Percentiles rank a stretch among this genome's conserved stretches.
phyloP scores from a whole-genome alignment of 2,797 vertebrate species.

The Heliangelus exortis region DNA sequence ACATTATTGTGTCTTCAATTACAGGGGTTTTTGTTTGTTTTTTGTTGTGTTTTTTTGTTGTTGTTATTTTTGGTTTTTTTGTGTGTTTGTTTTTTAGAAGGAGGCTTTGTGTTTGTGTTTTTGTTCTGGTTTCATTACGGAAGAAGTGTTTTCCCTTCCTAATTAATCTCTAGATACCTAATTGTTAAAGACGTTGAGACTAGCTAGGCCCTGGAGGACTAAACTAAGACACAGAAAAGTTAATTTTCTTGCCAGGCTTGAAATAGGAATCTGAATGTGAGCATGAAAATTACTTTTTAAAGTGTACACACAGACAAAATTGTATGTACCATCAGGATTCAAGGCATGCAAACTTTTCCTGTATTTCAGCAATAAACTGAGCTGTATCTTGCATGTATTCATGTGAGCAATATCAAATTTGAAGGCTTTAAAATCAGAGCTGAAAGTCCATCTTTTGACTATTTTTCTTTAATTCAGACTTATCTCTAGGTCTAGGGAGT shows the following conservation, averaged over 20 bases:
- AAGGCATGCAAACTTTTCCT: not conserved
- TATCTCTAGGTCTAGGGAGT: not conserved
- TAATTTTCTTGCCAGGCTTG: not conserved
- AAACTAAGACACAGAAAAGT: not conserved
- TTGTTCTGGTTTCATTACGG: not conserved
- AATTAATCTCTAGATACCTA: conserved; percentile 26
- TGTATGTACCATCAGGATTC: rapidly evolving
- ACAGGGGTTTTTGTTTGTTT: no score
- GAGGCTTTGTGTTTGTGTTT: not conserved
- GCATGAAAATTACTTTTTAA: not conserved
- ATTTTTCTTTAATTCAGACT: not conserved
- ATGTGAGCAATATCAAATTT: not conserved
- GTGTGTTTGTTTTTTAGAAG: not conserved
- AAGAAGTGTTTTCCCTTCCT: not conserved
- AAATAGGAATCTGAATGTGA: not conserved
- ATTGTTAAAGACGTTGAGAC: not conserved
- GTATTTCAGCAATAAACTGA: not conserved
- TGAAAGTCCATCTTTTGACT: not conserved
- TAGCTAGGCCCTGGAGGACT: not conserved
- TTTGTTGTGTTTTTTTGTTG: no score
- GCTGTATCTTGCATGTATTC: not conserved
- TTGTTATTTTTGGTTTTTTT: no score
- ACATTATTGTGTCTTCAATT: not conserved
- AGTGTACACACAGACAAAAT: not conserved
- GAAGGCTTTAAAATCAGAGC: not conserved